Percentiles rank a stretch among this genome's conserved stretches.
Conservation (phyloP, 2,797 vertebrate genomes). For the Gobio occitaniae region DNA sequence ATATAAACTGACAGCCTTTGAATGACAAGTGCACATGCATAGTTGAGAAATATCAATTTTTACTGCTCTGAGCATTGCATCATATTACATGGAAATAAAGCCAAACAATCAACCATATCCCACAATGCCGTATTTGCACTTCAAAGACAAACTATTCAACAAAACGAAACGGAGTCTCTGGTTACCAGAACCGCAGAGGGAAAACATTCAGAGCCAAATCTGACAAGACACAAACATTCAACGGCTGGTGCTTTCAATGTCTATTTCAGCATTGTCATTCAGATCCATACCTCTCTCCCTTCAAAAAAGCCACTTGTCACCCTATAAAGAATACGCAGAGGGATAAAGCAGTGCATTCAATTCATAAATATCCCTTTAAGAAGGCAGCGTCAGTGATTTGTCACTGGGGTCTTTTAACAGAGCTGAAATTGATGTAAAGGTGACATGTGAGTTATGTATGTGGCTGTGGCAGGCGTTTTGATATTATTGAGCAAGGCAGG, state of each 20-base stretch:
- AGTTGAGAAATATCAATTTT: slow-evolving; percentile 30
- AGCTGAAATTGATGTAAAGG: slow-evolving; percentile 61
- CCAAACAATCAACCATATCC: slow-evolving; percentile 29
- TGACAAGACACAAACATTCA: slow-evolving; percentile 56
- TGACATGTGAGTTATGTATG: slow-evolving; percentile 66
- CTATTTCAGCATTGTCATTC: slow-evolving; percentile 57
- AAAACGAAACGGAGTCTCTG: slow-evolving; percentile 45
- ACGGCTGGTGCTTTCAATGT: slow-evolving; percentile 40
- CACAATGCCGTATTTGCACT: slow-evolving; percentile 47
- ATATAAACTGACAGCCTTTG: slow-evolving; percentile 27
- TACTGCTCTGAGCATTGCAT: slow-evolving; percentile 18
- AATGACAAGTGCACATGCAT: slow-evolving; percentile 17
- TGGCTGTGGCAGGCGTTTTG: slow-evolving; percentile 58
- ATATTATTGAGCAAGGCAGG: slow-evolving; percentile 55
- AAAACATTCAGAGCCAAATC: slow-evolving; percentile 45
- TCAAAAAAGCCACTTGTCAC: slow-evolving; percentile 58
- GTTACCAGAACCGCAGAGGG: slow-evolving; percentile 57
- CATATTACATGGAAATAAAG: slow-evolving; percentile 43
- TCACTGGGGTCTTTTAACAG: slow-evolving; percentile 59
- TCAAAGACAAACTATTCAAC: slow-evolving; percentile 49
- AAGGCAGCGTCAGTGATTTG: slow-evolving; percentile 61
- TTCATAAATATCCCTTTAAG: slow-evolving; percentile 65
- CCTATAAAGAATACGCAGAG: slow-evolving; percentile 51
- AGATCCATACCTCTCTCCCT: slow-evolving; percentile 33
- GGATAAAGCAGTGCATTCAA: slow-evolving; percentile 64